Evolutionary conservation across 2,888 invertebrate genomes (phyloP).

Genomic region (Papilio elwesi): DNA sequence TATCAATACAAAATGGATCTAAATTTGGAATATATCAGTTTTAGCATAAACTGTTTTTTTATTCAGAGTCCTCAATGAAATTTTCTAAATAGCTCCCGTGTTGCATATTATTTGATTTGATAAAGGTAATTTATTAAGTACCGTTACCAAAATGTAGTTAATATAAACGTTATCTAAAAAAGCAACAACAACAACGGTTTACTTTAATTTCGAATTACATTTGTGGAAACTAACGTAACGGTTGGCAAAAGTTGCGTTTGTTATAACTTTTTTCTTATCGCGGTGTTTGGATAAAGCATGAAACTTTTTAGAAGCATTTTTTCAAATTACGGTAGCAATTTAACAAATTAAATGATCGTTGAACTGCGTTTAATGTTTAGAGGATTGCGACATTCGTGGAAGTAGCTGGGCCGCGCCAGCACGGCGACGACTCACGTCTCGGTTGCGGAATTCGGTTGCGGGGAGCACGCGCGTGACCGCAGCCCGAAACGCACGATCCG

Average conservation of each 20-base stretch:
- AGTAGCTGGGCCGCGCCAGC: conserved; percentile 36
- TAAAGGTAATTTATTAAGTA: not conserved
- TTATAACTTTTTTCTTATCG: conserved; percentile 18
- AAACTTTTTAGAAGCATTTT: conserved; percentile 16
- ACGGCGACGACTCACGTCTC: conserved; percentile 53
- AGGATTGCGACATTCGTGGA: conserved; percentile 34
- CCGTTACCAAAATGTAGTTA: not conserved
- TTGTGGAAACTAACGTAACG: conserved; percentile 7
- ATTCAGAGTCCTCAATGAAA: not conserved
- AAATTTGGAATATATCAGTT: not conserved
- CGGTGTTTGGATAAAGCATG: conserved; percentile 20
- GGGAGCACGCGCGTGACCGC: conserved; percentile 71
- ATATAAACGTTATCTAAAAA: conserved; percentile 1
- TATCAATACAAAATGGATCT: conserved; percentile 12
- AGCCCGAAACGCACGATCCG: conserved; percentile 71
- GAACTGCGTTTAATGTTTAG: conserved; percentile 40
- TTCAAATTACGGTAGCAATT: conserved; percentile 35
- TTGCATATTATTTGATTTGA: not conserved
- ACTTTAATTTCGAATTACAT: not conserved
- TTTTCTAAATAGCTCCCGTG: not conserved
- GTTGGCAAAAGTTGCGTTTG: not conserved
- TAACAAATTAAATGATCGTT: conserved; percentile 35
- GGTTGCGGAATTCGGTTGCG: conserved; percentile 71
- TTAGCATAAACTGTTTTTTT: conserved; percentile 1
- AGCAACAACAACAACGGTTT: not conserved